Evolutionary conservation across 2,797 vertebrate species (phyloP), one percentile per base, ranked within the genome.

Genomic region (Oceanodroma leucorhoa): DNA sequence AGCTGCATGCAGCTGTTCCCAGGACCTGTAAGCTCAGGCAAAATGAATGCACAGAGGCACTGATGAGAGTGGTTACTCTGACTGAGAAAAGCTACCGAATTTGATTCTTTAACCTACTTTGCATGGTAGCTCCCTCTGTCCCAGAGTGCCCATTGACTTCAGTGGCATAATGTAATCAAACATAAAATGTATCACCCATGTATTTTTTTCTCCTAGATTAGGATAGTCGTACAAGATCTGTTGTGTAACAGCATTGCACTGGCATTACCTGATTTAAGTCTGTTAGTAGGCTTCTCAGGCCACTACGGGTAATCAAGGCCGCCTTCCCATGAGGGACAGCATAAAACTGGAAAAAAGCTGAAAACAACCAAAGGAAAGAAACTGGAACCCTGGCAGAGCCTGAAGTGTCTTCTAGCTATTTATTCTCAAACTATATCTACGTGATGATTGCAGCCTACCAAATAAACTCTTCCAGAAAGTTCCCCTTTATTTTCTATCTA

Each of bases 201-300:
- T 40, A 4, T 22, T 29, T 65, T 73, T 45, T 75, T 14, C 45
- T 85, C 18, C 12, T 46, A 36, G 32, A 34, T 71, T 36, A 87
- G 66, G 11, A 67, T 32, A 34, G 3, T 55, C 34, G 27, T 36
- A 24, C 22, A 58, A 84, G 69, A 67, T n/a, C 13, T 29, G 9
- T 7, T 78, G 36, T 64, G 15, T 27, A 82, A 71, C 6, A 90
- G 57, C 48, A 81, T 5, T 46, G 38, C 27, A 46, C 20, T 43
- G 62, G 48, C 27, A 57, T 97, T 97, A 99, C 98, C 98, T 99
- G 98, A 89, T 98, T 98, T 72, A 99, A 98, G 90, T 98, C 98
- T 36, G 97, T 97, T 60, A 99, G 97, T 24, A 99, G 89, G 58
- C 93, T 97, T 90, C 97, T 98, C 93, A 99, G 97, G 87, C 94